phyloP scores from a whole-genome alignment of 2,797 vertebrate species.

The Ceyx erithaca region DNA sequence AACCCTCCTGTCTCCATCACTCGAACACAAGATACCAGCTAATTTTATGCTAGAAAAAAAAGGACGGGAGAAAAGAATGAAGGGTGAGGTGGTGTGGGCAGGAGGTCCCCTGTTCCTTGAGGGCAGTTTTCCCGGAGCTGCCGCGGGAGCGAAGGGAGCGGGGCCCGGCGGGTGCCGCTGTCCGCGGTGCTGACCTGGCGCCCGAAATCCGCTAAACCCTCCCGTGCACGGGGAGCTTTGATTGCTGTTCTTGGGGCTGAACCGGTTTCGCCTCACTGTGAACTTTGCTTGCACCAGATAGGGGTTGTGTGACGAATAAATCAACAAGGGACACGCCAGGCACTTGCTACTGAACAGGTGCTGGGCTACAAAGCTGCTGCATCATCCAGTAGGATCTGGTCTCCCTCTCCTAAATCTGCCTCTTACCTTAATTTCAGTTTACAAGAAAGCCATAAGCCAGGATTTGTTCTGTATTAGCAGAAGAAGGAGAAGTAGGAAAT shows the following conservation, averaged over 20 bases:
- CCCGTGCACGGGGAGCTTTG: fast-evolving
- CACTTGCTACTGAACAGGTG: background rate
- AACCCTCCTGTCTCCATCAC: background rate
- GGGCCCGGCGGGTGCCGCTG: conserved; percentile 5
- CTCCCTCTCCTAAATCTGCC: background rate
- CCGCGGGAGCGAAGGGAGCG: too few species aligned
- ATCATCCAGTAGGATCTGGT: background rate
- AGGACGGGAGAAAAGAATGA: fast-evolving
- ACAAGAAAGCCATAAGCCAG: background rate
- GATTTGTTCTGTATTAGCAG: background rate
- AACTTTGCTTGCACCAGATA: background rate
- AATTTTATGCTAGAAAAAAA: background rate
- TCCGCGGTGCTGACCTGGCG: conserved; percentile 74
- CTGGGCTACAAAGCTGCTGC: background rate
- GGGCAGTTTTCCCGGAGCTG: fast-evolving
- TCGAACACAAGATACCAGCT: background rate
- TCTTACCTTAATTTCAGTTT: conserved; percentile 4
- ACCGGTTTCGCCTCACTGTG: fast-evolving
- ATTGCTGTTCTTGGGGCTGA: background rate
- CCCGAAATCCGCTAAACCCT: fast-evolving
- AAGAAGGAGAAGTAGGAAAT: background rate
- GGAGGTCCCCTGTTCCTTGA: background rate
- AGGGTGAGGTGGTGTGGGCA: too few species aligned
- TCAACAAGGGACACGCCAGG: fast-evolving
- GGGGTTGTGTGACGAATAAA: fast-evolving